Percentiles rank a stretch among this genome's conserved stretches.
Conservation (phyloP, 2,797 vertebrate genomes). For the Ispidina lecontei region DNA sequence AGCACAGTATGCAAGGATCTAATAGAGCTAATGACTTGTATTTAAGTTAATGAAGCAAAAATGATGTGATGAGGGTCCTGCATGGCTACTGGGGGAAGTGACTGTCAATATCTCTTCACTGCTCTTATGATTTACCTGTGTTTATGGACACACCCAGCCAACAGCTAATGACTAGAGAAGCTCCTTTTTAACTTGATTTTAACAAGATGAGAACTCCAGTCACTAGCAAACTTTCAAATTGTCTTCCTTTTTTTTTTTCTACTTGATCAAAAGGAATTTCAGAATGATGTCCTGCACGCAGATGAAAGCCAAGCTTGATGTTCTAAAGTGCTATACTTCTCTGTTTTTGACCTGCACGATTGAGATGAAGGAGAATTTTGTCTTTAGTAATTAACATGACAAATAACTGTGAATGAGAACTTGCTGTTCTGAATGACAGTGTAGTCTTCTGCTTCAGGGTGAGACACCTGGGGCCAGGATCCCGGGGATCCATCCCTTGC, state of each 20-base stretch:
- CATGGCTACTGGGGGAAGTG: neutral
- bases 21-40: conserved; percentile 40
- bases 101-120: conserved; percentile 57
- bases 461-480: conserved; percentile 14
- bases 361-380: conserved; percentile 58
- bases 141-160: neutral
- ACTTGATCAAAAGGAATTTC: conserved; percentile 41
- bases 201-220: conserved; percentile 20
- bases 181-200: conserved; percentile 27
- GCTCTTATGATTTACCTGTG: neutral
- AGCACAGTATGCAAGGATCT: conserved; percentile 1
- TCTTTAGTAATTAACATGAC: conserved; percentile 59
- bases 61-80: conserved; percentile 14
- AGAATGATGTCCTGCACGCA: conserved; percentile 22
- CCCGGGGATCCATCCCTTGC: neutral
- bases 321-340: conserved; percentile 60
- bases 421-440: conserved; percentile 36
- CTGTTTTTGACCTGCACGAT: neutral
- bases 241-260: neutral
- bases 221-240: conserved; percentile 31
- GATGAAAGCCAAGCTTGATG: conserved; percentile 55
- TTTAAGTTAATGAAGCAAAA: conserved; percentile 69
- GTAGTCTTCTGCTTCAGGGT: conserved; percentile 25
- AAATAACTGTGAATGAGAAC: conserved; percentile 52
- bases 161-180: neutral